Base-by-base conservation (phyloP, 2,113 vertebrate genomes). In the Hippocampus guttulatus region DNA sequence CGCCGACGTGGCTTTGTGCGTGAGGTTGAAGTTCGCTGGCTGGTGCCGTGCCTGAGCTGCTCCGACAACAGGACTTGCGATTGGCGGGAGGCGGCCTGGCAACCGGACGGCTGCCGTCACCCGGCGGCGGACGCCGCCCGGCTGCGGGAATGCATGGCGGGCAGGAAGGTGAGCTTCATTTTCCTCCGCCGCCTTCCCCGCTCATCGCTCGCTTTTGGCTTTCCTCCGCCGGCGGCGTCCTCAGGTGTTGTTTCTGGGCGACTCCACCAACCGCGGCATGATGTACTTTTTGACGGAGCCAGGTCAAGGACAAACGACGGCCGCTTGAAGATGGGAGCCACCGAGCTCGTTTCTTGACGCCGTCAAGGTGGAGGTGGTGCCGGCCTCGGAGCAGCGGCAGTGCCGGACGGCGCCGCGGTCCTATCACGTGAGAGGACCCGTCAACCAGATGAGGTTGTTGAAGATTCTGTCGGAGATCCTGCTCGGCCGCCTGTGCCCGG, bases 261-360 rank as follows among this genome's bases (percentile, higher is more conserved):
- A 99, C 81, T 99, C 97, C 25, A 98, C 97, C 75, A 98, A 98
- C 85, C 93, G 97, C 41, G 97, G 97, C 18, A 97, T 99, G 90
- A 99, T 98, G 97, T 98, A 95, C 81, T 98, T 97, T 81, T 88
- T 99, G 75, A 94, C 96, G 80, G 95, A 98, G n/a, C n/a, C n/a
- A n/a, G n/a, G n/a, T n/a, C n/a, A n/a, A n/a, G n/a, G n/a, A n/a
- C n/a, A n/a, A n/a, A n/a, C n/a, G n/a, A n/a, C n/a, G n/a, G n/a
- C n/a, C n/a, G 30, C 30, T 33, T 60, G 57, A 27, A 25, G 18
- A 10, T 57, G 0, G 3, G 0, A n/a, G 30, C 30, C 30, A 33
- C 30, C 30, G 1, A 33, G 30, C n/a, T 23, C 6, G 16, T 41
- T 33, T 40, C 7, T 61, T 47, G 23, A 21, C 20, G 3, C 43